Base-by-base conservation (phyloP, 2,797 vertebrate genomes). In the Lacerta bilineata region DNA sequence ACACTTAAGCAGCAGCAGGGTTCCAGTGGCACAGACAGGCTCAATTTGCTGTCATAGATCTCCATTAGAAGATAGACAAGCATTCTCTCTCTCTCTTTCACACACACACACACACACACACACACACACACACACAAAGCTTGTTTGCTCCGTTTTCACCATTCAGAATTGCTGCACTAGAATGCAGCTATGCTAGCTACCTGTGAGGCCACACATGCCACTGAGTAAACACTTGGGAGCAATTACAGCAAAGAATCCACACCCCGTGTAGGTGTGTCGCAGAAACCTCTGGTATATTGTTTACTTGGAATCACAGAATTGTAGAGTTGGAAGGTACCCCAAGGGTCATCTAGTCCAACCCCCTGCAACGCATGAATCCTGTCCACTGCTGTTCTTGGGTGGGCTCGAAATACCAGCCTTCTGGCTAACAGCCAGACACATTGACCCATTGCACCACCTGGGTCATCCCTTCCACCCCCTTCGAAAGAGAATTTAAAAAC, bases 1-100 rank as follows among this genome's bases (percentile, higher is more conserved):
- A 89, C 87, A 87, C 66, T 83, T 81, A 59, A 85, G 80, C 89
- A 87, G 87, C 78, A 66, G 86, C 79, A 87, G 86, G 17, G 59
- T 75, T 82, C 69, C 79, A 33, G 29, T 43, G 79, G 69, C 50
- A 43, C 27, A 81, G 71, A 36, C 69, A 82, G 55, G 55, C 71
- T 81, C 69, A 82, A 87, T 75, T 82, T 87, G 86, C 86, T 75
- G 1, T 36, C 39, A 74, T 36, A 46, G 79, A 74, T 59, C 55
- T n/a, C 91, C 90, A 75, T 83, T 0, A 0, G 72, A 91, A 69
- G 85, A 59, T 29, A n/a, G 1, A 15, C 23, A 74, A 8, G 68
- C 1, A 10, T 18, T 55, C 59, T 61, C 59, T 61, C 59, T 20
- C 59, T 61, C 59, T 61, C 59, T 20, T 18, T 5, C 18, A 61